A percentile compares a stretch with the other conserved stretches of the same genome.
Evolutionary conservation across 2,888 invertebrate genomes (phyloP).

Genomic region (Rhogogaster chlorosoma): DNA sequence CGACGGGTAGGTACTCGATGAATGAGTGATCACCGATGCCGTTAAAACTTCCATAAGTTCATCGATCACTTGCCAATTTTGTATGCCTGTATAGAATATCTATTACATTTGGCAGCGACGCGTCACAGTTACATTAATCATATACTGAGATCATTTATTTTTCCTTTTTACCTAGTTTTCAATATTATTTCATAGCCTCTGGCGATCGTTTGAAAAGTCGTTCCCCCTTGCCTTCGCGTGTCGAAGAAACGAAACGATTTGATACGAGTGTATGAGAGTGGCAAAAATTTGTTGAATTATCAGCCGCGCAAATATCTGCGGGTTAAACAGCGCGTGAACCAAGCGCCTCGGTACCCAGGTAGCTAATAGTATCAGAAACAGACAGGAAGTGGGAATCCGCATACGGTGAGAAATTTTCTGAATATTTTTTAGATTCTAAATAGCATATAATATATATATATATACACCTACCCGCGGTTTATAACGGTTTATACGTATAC

Average conservation of each 20-base stretch:
- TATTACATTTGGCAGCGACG: background rate
- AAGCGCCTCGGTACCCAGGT: background rate
- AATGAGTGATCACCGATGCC: background rate
- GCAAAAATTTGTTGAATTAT: background rate
- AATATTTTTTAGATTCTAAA: background rate
- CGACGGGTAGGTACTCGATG: background rate
- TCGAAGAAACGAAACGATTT: background rate
- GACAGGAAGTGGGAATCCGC: background rate
- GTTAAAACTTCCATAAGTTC: background rate
- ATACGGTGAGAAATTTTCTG: background rate
- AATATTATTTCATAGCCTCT: background rate
- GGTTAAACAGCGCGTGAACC: background rate
- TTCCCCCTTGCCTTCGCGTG: background rate
- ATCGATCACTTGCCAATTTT: conserved; percentile 8
- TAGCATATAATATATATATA: background rate
- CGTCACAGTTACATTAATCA: background rate
- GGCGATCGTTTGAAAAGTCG: background rate
- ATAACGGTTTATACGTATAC: background rate
- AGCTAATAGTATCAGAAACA: background rate
- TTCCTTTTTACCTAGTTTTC: background rate
- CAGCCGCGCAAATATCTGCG: background rate
- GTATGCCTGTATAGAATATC: background rate
- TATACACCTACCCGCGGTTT: background rate
- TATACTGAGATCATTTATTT: background rate
- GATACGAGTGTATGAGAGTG: background rate